Evolutionary conservation across 2,113 vertebrate genomes (phyloP).

Genomic region (Irena cyanogastra): DNA sequence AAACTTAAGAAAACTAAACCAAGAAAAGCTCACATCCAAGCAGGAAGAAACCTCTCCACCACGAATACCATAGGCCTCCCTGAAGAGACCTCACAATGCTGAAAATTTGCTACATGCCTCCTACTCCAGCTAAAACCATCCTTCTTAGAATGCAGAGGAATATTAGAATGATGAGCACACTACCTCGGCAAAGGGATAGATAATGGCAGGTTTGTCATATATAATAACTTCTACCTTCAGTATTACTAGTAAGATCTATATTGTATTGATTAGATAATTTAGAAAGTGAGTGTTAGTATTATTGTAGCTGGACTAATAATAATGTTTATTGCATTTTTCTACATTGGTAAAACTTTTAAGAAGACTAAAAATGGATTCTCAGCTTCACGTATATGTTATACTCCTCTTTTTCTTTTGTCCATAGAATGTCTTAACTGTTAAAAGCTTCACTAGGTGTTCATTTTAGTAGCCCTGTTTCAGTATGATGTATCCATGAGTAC

Average conservation of each 20-base stretch:
- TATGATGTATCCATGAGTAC: not conserved
- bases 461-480: not conserved
- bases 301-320: not conserved
- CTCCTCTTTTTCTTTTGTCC: not conserved
- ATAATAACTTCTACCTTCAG: not conserved
- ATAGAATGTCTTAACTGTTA: not conserved
- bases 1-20: not conserved
- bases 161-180: not conserved
- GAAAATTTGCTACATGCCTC: not conserved
- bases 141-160: not conserved
- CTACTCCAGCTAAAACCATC: not conserved
- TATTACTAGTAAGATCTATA: not conserved
- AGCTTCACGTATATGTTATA: not conserved
- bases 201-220: not conserved
- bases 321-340: not conserved
- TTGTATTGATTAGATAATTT: not conserved
- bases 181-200: not conserved
- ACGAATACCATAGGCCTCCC: not conserved
- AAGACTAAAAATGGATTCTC: not conserved
- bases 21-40: not conserved
- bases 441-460: not conserved
- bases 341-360: not conserved
- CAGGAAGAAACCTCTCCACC: not conserved
- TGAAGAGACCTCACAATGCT: not conserved
- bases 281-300: not conserved